Base-by-base conservation (phyloP, 2,888 invertebrate species). In the Thecophora atra region DNA sequence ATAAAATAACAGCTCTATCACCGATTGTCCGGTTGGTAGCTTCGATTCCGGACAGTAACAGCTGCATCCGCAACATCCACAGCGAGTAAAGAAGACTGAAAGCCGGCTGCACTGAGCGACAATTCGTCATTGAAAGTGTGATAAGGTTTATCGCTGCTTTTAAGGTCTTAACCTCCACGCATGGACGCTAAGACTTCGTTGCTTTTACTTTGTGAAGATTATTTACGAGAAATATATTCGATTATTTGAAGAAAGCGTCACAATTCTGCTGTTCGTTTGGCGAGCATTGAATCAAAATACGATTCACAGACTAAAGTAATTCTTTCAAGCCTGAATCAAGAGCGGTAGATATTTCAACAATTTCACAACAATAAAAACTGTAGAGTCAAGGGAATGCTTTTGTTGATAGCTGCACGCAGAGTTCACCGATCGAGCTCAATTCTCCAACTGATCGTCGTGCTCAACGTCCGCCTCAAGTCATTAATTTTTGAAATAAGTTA, bases 391-490 rank as follows among this genome's bases (percentile, higher is more conserved):
- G 17, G 47, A 47, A 47, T 15, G 17, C 13, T 28, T 44, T 26
- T 21, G 15, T 47, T 26, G 64, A 47, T 47, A 15, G 47, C 26
- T 54, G 28, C 26, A 21, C 26, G 19, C 56, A 73, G 73, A 79
- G 78, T 78, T 83, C 78, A 81, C 80, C 79, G 83, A 80, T 80
- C 81, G 84, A 84, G 81, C 83, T 84, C 84, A 81, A 81, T 81
- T 83, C 81, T 79, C 78, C 79, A 80, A 85, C 86, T 85, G 86
- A 85, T 85, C 85, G 81, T 80, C 78, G 80, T 79, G 80, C 76
- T 77, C 83, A 82, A 83, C 85, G 79, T 82, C 78, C 84, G 82
- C 81, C 81, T 82, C 77, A 81, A 84, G 86, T 85, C 83, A 83
- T 85, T 85, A 84, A 80, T 82, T 85, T 76, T 77, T 74, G 71